Evolutionary conservation across 1,140 invertebrate genomes (phyloP).

Genomic region (Lysiphlebus fabarum): DNA sequence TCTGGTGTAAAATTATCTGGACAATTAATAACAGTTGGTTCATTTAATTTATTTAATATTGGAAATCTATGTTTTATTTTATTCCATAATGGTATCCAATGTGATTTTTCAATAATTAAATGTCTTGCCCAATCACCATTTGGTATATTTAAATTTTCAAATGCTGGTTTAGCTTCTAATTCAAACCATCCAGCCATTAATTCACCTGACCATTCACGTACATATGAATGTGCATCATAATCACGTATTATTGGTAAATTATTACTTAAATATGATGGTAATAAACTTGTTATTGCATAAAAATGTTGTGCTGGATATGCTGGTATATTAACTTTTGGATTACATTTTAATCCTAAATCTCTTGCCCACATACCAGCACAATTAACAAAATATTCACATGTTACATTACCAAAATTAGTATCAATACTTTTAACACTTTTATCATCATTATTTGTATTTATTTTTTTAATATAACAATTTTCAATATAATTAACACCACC

Average conservation of each 20-base stretch:
- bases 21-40: constrained; percentile 63
- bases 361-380: constrained; percentile 73
- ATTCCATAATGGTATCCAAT: constrained; percentile 64
- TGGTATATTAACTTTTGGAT: constrained; percentile 65
- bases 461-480: constrained; percentile 59
- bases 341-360: constrained; percentile 63
- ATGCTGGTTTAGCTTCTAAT: constrained; percentile 63
- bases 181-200: constrained; percentile 70
- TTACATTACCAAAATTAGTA: constrained; percentile 61
- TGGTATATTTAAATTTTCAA: constrained; percentile 59
- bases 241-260: constrained; percentile 63
- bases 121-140: constrained; percentile 58
- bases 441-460: constrained; percentile 57
- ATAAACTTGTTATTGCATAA: constrained; percentile 63
- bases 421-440: constrained; percentile 59
- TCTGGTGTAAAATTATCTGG: constrained; percentile 79
- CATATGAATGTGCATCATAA: constrained; percentile 67
- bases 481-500: constrained; percentile 63
- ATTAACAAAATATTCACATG: constrained; percentile 73
- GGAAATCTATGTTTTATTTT: constrained; percentile 67
- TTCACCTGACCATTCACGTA: constrained; percentile 58
- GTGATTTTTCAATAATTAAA: constrained; percentile 60
- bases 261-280: constrained; percentile 35
- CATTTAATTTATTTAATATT: constrained; percentile 56
- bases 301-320: constrained; percentile 70